Conservation (phyloP, 2,797 vertebrate species). For the Halcyon smyrnensis region DNA sequence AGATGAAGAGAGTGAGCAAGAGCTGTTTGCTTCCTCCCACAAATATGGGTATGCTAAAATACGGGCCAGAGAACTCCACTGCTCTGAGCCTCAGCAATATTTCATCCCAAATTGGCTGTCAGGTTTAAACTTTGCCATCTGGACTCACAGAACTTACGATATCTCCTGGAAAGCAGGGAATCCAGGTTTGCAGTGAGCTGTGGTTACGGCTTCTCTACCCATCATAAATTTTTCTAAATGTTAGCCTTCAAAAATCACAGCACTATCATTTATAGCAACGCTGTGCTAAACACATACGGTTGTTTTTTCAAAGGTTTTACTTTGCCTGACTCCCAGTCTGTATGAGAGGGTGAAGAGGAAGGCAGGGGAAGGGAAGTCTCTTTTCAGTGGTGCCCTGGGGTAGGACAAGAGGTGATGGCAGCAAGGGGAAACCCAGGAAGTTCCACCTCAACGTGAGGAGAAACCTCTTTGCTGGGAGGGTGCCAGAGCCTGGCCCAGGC, state of each 20-base stretch:
- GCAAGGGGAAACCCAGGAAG: too few species aligned
- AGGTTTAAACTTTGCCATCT: constrained; percentile 46
- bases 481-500: too few species aligned
- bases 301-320: not conserved
- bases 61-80: not conserved
- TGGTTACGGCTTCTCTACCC: not conserved
- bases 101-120: constrained; percentile 22
- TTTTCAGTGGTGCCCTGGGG: too few species aligned
- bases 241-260: not conserved
- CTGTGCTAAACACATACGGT: not conserved
- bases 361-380: not conserved
- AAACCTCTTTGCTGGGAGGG: too few species aligned
- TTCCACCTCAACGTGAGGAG: too few species aligned
- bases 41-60: not conserved
- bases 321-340: not conserved
- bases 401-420: too few species aligned
- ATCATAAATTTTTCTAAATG: not conserved
- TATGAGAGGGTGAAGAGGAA: not conserved
- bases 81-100: not conserved
- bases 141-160: not conserved
- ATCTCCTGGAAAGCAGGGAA: not conserved
- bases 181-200: not conserved
- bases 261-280: not conserved
- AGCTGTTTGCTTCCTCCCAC: constrained; percentile 3
- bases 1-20: not conserved